Evolutionary conservation across 2,888 invertebrate genomes (phyloP), one percentile per base, ranked within the genome.

Genomic region (Hirtodrosophila cameraria): DNA sequence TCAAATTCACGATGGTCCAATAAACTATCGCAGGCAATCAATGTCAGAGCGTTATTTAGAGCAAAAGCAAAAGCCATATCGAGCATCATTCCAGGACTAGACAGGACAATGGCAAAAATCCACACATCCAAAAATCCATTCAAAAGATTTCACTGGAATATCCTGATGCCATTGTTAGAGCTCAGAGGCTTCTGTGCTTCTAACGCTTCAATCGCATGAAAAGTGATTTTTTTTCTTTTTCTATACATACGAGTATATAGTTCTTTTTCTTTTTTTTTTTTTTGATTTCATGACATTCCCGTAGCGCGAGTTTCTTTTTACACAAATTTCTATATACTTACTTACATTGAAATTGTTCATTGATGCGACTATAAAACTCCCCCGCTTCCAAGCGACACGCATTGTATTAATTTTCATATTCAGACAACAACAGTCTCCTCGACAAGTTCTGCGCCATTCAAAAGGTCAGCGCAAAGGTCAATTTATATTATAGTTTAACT

Each of bases 1-100:
- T 41, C 46, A 39, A 43, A 23, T 43, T 45, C 31, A n/a, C n/a
- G 35, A 18, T 18, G 28, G 38, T 52, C 64, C 69, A 71, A 81
- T 73, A 75, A 79, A 79, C 69, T 52, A 78, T 70, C 79, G 50
- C 41, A 62, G 84, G 84, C 81, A 81, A 81, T 83, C 81, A 81
- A 81, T 83, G 81, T 80, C 80, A 79, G 79, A 38, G 62, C 49
- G 69, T 64, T 73, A n/a, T 77, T 39, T 64, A 67, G 74, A 77
- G 75, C 66, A 67, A 46, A 58, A 61, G 71, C 60, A 52, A 83
- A 82, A 74, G 74, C 79, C 75, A 77, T 49, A 42, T 43, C 50
- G 28, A 46, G 46, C 46, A 54, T 41, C 49, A 46, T 28, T 20
- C 28, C 25, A 11, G 20, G 8, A 57, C 48, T 49, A 39, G 43